Conservation (phyloP, 2,113 vertebrate genomes). For the Erythrolamprus reginae region DNA sequence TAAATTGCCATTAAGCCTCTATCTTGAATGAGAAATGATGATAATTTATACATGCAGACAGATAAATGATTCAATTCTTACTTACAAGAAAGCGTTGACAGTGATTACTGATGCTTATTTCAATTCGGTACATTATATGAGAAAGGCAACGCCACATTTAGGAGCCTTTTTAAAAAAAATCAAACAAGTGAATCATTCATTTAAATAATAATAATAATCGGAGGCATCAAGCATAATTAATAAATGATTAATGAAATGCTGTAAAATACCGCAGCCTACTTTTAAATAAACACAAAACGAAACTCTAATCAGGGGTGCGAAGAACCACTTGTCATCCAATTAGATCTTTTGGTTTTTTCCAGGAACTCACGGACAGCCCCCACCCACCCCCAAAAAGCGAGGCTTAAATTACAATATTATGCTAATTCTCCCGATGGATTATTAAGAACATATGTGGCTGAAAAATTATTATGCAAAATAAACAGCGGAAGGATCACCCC, state of each 20-base stretch:
- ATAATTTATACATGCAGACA: constrained; percentile 78
- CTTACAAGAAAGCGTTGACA: constrained; percentile 80
- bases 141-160: constrained; percentile 66
- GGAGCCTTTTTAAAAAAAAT: constrained; percentile 60
- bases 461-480: constrained; percentile 59
- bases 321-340: neutral
- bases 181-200: constrained; percentile 69
- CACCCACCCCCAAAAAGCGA: neutral
- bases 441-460: constrained; percentile 63
- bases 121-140: constrained; percentile 62
- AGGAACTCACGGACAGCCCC: neutral
- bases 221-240: neutral
- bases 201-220: constrained; percentile 59
- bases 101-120: constrained; percentile 83
- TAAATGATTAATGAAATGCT: neutral
- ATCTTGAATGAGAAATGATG: constrained; percentile 64
- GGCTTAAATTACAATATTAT: constrained; percentile 50
- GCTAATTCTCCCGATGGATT: constrained; percentile 39
- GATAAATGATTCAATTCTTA: constrained; percentile 87
- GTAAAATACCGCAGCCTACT: constrained; percentile 54
- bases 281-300: constrained; percentile 37
- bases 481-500: constrained; percentile 31
- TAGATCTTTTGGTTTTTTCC: neutral
- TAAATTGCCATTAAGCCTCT: constrained; percentile 60
- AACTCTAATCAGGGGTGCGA: constrained; percentile 19